phyloP scores from a whole-genome alignment of 2,113 vertebrate genomes.

The Abramis brama region DNA sequence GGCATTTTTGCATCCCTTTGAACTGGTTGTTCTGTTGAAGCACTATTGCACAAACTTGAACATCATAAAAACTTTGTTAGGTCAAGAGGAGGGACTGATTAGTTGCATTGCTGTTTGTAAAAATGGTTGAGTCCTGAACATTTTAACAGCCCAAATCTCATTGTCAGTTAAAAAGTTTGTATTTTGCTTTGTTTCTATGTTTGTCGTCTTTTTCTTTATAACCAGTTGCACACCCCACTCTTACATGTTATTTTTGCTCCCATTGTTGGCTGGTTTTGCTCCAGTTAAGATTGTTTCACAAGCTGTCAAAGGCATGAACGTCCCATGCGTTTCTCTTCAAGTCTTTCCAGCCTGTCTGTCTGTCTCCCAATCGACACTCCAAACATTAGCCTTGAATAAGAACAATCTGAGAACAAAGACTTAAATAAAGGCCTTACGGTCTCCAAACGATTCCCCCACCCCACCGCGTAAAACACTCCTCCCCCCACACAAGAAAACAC shows the following conservation, averaged over 20 bases:
- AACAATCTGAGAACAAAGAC: constrained; percentile 79
- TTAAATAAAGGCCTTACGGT: constrained; percentile 77
- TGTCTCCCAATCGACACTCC: constrained; percentile 66
- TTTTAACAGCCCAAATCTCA: neutral
- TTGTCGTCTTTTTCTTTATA: neutral
- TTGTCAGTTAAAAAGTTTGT: neutral
- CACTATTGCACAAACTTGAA: constrained; percentile 41
- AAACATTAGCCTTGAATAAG: constrained; percentile 72
- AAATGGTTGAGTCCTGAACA: neutral
- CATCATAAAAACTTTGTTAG: constrained; percentile 31
- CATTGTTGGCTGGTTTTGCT: neutral
- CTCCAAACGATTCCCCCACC: constrained; percentile 77
- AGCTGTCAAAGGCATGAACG: constrained; percentile 30
- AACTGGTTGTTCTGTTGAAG: constrained; percentile 37
- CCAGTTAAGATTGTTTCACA: neutral
- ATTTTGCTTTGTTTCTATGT: neutral
- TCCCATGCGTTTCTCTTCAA: neutral
- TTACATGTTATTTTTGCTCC: constrained; percentile 14
- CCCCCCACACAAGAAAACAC: constrained; percentile 73
- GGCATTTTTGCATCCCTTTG: constrained; percentile 42
- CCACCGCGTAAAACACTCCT: constrained; percentile 77
- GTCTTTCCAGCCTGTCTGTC: constrained; percentile 37
- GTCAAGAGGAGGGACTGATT: constrained; percentile 16
- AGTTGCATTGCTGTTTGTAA: neutral
- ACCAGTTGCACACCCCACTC: constrained; percentile 29